These are phyloP conservation scores for Portunus trituberculatus DNA, from an alignment of 1,140 invertebrate genomes.

Conservation along the genomic window DNA sequence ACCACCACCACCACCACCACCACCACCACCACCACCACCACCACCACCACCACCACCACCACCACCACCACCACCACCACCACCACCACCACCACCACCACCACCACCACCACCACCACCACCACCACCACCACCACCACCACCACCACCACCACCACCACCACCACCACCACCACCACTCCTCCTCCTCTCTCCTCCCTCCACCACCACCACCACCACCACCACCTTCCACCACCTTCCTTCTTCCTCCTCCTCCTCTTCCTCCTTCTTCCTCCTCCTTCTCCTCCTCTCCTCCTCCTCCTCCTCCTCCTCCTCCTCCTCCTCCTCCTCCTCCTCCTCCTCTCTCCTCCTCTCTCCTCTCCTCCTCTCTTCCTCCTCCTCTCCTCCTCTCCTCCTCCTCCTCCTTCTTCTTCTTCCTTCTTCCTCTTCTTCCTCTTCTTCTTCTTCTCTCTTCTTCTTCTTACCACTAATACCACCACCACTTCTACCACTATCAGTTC, in stretches of 20 bases:
- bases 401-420: background rate
- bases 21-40: background rate
- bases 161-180: no score
- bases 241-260: background rate
- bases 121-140: no score
- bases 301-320: conserved; percentile 21
- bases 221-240: background rate
- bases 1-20: background rate
- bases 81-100: no score
- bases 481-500: background rate
- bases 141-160: no score
- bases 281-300: no score
- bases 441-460: background rate
- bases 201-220: no score
- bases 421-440: background rate
- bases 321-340: conserved; percentile 18
- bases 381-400: background rate
- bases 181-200: background rate
- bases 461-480: background rate
- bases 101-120: no score
- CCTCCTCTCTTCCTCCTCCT: background rate
- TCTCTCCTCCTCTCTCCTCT: background rate
- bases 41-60: background rate
- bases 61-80: no score
- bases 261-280: no score